Percentiles rank a stretch among this genome's conserved stretches.
Evolutionary conservation across 2,888 invertebrate species (phyloP).

Genomic region (Corbicula japonica): DNA sequence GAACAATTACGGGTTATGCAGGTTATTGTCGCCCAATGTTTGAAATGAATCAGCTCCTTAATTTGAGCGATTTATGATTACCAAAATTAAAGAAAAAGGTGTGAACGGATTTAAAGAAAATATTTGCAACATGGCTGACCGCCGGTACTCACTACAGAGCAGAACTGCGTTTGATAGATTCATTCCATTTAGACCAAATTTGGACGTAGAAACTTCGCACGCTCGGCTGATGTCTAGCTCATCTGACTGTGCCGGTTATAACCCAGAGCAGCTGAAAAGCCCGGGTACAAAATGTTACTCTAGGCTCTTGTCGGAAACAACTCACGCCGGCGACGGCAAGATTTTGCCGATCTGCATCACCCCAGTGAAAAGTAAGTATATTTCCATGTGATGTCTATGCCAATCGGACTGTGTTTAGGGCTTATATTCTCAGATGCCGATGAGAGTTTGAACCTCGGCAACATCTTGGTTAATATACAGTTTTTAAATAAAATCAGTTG

Average conservation of each 20-base stretch:
- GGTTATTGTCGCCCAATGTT: too few species aligned
- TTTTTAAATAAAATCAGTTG: too few species aligned
- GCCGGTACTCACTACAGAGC: constrained; percentile 10
- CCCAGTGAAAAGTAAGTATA: constrained; percentile 23
- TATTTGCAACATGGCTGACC: constrained; percentile 28
- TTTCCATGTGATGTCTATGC: not conserved
- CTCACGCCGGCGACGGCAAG: constrained; percentile 53
- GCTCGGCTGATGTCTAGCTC: constrained; percentile 57
- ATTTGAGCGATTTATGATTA: too few species aligned
- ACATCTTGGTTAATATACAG: not conserved
- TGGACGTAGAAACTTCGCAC: constrained; percentile 71
- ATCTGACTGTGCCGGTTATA: constrained; percentile 32
- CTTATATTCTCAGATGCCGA: not conserved
- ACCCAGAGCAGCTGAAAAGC: constrained; percentile 52
- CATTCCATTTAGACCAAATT: constrained; percentile 72
- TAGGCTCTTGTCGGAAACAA: constrained; percentile 62
- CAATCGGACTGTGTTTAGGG: not conserved
- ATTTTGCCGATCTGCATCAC: constrained; percentile 62
- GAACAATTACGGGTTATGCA: too few species aligned
- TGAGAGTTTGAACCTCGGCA: not conserved
- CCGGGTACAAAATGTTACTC: constrained; percentile 46
- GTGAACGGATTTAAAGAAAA: not conserved
- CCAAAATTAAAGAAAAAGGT: constrained; percentile 11
- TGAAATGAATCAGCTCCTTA: too few species aligned
- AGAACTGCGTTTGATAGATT: constrained; percentile 69